phyloP scores from a whole-genome alignment of 2,888 invertebrate genomes.

The Macaria notata region DNA sequence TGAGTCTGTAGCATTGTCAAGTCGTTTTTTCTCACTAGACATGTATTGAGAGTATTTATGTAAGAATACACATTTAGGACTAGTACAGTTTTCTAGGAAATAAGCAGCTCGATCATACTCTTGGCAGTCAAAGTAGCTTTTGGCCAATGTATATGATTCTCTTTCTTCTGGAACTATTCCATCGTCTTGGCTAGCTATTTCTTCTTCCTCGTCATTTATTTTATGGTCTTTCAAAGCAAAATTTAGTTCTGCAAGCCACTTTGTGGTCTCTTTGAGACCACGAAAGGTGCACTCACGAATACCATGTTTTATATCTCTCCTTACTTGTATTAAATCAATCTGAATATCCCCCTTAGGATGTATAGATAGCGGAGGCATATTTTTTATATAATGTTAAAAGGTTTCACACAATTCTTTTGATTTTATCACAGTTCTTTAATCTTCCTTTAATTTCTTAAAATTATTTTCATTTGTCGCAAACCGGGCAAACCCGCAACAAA shows the following conservation, averaged over 20 bases:
- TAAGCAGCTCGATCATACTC: slow-evolving; percentile 95
- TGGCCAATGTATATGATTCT: slow-evolving; percentile 89
- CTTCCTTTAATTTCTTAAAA: no score
- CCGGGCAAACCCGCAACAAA: no score
- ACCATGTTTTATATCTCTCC: slow-evolving; percentile 66
- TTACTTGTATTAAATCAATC: slow-evolving; percentile 71
- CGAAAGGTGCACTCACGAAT: slow-evolving; percentile 88
- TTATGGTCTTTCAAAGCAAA: slow-evolving; percentile 87
- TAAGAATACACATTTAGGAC: slow-evolving; percentile 89
- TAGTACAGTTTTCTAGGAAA: slow-evolving; percentile 87
- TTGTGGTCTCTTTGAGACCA: slow-evolving; percentile 90
- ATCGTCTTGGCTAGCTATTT: slow-evolving; percentile 54
- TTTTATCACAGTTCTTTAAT: no score
- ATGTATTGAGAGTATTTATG: slow-evolving; percentile 93
- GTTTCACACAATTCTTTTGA: neutral
- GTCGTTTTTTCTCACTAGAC: slow-evolving; percentile 94
- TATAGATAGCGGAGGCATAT: slow-evolving; percentile 60
- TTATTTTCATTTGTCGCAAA: no score
- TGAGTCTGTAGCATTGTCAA: slow-evolving; percentile 85
- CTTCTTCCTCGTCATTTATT: slow-evolving; percentile 76
- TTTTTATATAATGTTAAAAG: slow-evolving; percentile 2
- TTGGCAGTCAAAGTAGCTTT: slow-evolving; percentile 93
- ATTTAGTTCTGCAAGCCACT: slow-evolving; percentile 95
- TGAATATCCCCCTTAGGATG: slow-evolving; percentile 65
- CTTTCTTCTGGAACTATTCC: slow-evolving; percentile 83